Evolutionary conservation across 2,113 vertebrate genomes (phyloP).

Genomic region (Lethenteron camtschaticum): DNA sequence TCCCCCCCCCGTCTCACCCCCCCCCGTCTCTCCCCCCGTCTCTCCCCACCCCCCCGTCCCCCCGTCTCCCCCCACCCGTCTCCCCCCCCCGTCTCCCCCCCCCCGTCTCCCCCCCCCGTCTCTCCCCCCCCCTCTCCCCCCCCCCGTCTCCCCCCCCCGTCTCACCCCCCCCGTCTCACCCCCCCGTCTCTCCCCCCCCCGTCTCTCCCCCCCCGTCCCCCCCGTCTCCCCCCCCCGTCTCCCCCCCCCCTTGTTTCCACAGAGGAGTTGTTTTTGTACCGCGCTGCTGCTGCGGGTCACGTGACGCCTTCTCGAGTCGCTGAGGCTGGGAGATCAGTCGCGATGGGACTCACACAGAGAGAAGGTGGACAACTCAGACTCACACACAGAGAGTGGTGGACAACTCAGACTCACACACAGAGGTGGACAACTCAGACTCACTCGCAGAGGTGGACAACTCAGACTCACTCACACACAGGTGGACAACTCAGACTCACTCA

Average conservation of each 20-base stretch:
- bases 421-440: too few species aligned
- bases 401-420: too few species aligned
- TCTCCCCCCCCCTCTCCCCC: conserved; percentile 18
- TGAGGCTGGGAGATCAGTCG: not conserved
- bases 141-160: conserved; percentile 18
- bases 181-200: not conserved
- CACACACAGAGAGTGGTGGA: too few species aligned
- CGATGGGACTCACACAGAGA: not conserved
- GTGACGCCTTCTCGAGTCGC: conserved; percentile 22
- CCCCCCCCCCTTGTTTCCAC: conserved; percentile 7
- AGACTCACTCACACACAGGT: too few species aligned
- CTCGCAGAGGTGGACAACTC: too few species aligned
- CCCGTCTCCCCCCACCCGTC: conserved; percentile 8
- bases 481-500: too few species aligned
- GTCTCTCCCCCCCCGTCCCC: not conserved
- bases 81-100: conserved; percentile 21
- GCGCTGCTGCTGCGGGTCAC: not conserved
- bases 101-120: conserved; percentile 7
- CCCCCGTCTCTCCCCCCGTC: conserved; percentile 11
- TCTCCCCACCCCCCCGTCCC: not conserved
- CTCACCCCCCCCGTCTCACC: not conserved
- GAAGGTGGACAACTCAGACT: too few species aligned
- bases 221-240: not conserved
- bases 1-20: conserved; percentile 10
- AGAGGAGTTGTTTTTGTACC: not conserved